Percentiles rank a stretch among this genome's conserved stretches.
phyloP scores from a whole-genome alignment of 1,140 invertebrate species.

The Sweltsa coloradensis region DNA sequence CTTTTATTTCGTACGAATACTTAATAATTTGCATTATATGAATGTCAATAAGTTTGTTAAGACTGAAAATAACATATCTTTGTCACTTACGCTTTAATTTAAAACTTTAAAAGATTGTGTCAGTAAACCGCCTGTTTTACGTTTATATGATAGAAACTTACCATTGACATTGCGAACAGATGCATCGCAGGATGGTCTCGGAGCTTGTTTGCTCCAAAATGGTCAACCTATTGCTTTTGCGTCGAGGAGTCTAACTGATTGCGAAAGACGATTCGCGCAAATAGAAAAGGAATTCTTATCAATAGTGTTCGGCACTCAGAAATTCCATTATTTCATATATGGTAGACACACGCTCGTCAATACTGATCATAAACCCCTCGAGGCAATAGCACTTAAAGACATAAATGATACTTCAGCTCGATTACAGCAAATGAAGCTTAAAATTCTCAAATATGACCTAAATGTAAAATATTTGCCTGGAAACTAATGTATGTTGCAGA shows the following conservation, averaged over 20 bases:
- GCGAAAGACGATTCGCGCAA: constrained; percentile 20
- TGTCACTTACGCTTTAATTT: too few relatives aligned
- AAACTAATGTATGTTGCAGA: too few relatives aligned
- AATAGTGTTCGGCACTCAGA: constrained; percentile 19
- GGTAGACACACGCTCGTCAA: constrained; percentile 12
- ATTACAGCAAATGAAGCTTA: too few relatives aligned
- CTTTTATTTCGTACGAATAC: too few relatives aligned
- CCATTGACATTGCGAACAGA: constrained; percentile 15
- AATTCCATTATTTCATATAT: constrained; percentile 20
- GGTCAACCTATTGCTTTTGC: constrained; percentile 26
- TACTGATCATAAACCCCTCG: constrained; percentile 20
- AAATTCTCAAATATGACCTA: too few relatives aligned
- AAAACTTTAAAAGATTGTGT: too few relatives aligned
- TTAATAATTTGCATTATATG: too few relatives aligned
- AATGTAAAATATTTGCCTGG: too few relatives aligned
- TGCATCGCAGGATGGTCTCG: constrained; percentile 13
- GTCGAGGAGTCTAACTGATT: constrained; percentile 17
- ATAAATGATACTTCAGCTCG: too few relatives aligned
- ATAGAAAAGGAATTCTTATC: constrained; percentile 19
- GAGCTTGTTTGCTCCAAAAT: constrained; percentile 17
- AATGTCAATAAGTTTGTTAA: too few relatives aligned
- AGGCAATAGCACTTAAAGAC: too few relatives aligned
- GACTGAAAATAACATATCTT: too few relatives aligned
- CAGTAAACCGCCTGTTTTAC: constrained; percentile 18
- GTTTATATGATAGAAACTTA: constrained; percentile 19